Evolutionary conservation across 2,113 vertebrate genomes (phyloP), one percentile per base, ranked within the genome.

Genomic region (Pygoscelis adeliae): DNA sequence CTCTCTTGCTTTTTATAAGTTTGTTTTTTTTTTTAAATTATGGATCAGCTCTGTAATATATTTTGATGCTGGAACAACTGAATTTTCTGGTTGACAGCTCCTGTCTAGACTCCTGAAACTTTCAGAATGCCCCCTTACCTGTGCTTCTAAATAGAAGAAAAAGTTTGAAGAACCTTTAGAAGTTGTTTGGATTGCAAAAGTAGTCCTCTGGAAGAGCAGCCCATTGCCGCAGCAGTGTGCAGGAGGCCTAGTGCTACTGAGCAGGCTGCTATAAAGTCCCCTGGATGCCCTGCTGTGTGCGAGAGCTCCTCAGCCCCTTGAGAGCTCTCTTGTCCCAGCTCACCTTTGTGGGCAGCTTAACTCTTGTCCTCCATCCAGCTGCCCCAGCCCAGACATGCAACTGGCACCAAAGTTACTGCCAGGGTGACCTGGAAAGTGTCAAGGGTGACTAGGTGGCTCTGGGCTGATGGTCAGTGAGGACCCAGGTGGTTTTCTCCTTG

Each of bases 211-310:
- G 27, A 61, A 85, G 36, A 70, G 18, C 34, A 79, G 15, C 15
- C 19, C 3, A 1, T 49, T 3, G 5, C 26, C 2, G 3, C 9
- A 78, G 30, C 21, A 18, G 10, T 4, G 13, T 74, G 55, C 40
- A 29, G 22, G 59, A 47, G 6, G 10, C 27, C 29, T 20, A 7
- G 21, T 29, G 52, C 20, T 44, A 6, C 44, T 40, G 15, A 49
- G 6, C 6, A n/a, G 22, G 7, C 20, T 63, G 17, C 21, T 72
- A 3, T 9, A 2, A 56, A 42, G 49, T 6, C 15, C 36, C 36
- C 26, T 23, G 46, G 34, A n/a, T 3, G 3, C 1, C 5, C 34
- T 61, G 30, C 40, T 65, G 3, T 8, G 15, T 49, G 9, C 0
- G 0, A 20, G 10, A 8, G 14, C 34, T 78, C 40, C 34, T 77